Evolutionary conservation across 2,797 vertebrate species (phyloP).

Genomic region (Buphagus erythrorhynchus): DNA sequence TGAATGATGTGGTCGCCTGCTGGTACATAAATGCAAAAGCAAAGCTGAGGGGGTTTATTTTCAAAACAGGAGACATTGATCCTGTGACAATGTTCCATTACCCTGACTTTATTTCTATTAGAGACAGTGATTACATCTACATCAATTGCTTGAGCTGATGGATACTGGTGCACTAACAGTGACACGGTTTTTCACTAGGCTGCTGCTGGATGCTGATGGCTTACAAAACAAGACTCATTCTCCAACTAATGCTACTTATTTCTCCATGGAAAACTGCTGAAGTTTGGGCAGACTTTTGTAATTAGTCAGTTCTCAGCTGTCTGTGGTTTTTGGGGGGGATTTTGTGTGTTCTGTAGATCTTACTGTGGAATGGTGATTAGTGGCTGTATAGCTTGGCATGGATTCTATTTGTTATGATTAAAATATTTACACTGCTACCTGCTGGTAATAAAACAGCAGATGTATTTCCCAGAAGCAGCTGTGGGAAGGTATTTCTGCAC

Average conservation of each 20-base stretch:
- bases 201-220: background rate
- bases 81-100: conserved; percentile 62
- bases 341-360: background rate
- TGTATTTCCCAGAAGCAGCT: background rate
- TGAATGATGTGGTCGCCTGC: conserved; percentile 55
- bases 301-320: background rate
- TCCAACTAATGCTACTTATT: background rate
- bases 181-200: conserved; percentile 19
- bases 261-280: background rate
- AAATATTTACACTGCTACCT: conserved; percentile 11
- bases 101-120: conserved; percentile 59
- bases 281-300: background rate
- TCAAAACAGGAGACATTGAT: conserved; percentile 68
- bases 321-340: background rate
- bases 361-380: background rate
- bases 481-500: background rate
- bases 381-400: background rate
- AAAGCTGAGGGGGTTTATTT: conserved; percentile 66
- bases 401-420: background rate
- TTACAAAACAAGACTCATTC: background rate
- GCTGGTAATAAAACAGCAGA: background rate
- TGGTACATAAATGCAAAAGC: conserved; percentile 59
- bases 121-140: conserved; percentile 64
- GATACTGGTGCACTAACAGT: conserved; percentile 26
- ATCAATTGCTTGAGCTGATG: conserved; percentile 49